Evolutionary conservation across 2,113 vertebrate species (phyloP), one percentile per base, ranked within the genome.

Genomic region (Sceloporus undulatus): DNA sequence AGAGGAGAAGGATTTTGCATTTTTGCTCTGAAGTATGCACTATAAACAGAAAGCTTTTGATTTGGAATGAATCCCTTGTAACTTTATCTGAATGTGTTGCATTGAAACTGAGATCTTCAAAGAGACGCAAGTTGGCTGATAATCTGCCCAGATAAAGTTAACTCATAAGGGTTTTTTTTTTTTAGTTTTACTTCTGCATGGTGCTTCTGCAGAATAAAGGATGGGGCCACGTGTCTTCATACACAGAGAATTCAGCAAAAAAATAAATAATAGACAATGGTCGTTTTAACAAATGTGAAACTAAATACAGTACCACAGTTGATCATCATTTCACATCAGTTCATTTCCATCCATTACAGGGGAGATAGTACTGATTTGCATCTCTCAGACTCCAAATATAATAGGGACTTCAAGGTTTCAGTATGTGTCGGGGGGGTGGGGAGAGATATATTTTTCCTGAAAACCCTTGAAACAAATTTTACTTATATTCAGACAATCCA

Each of bases 61-160:
- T 84, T 84, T 84, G 87, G 87, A 91, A 91, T 42, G 79, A 23
- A n/a, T 87, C 75, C 87, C 89, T 34, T 59, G 42, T 87, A 92
- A 94, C 82, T 13, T 91, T 92, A 91, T 66, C 94, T 87, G 85
- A 91, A 81, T 62, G 76, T 34, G 59, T n/a, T 88, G 85, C 87
- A 87, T 90, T 81, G 85, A 91, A 62, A 88, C 48, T 68, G 88
- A 88, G 94, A 91, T 82, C 88, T 95, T 94, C 87, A 88, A 90
- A 91, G 86, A 92, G 62, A 70, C 1, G 89, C 7, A 29, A 48
- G 25, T 65, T 78, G 88, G 54, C 71, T 90, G 86, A 90, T 94
- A 95, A 91, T 93, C 85, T 89, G 48, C 52, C 54, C 54, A 92
- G 85, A 79, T 91, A 65, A 82, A 90, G 88, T 82, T 84, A 6